A percentile compares a stretch with the other conserved stretches of the same genome.
phyloP scores from a whole-genome alignment of 2,888 invertebrate species.

The Philaethria dido region DNA sequence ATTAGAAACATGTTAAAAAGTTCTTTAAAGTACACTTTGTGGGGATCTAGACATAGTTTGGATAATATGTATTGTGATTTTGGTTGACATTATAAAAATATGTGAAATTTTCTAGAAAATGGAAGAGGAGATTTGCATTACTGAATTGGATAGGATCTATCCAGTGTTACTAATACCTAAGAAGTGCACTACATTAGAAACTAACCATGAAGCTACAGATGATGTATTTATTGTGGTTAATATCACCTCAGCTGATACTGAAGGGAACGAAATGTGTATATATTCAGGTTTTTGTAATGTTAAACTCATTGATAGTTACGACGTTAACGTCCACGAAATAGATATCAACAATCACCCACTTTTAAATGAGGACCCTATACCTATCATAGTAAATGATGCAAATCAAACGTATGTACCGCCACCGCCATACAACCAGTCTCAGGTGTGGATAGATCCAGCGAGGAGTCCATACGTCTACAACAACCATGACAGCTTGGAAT shows the following conservation, averaged over 20 bases:
- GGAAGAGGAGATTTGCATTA: slow-evolving; percentile 52
- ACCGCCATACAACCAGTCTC: slow-evolving; percentile 59
- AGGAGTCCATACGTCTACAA: slow-evolving; percentile 71
- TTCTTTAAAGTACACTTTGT: not conserved
- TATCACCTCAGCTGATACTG: slow-evolving; percentile 63
- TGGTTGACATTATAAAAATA: slow-evolving; percentile 5
- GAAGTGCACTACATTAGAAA: slow-evolving; percentile 62
- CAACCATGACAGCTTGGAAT: slow-evolving; percentile 53
- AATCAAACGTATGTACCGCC: slow-evolving; percentile 52
- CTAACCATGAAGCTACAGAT: slow-evolving; percentile 60
- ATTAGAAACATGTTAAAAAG: not conserved
- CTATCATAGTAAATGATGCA: slow-evolving; percentile 54
- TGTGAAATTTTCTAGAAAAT: slow-evolving; percentile 50
- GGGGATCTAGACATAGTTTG: not conserved
- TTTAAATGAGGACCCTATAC: slow-evolving; percentile 44
- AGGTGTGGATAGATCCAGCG: slow-evolving; percentile 73
- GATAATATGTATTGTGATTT: not conserved
- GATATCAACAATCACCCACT: slow-evolving; percentile 33
- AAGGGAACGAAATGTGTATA: slow-evolving; percentile 61
- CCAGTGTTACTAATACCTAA: slow-evolving; percentile 70
- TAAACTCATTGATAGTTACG: slow-evolving; percentile 62
- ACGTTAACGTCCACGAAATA: slow-evolving; percentile 49
- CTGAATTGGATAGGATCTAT: slow-evolving; percentile 53
- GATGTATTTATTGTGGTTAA: slow-evolving; percentile 67
- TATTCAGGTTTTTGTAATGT: slow-evolving; percentile 70